Evolutionary conservation across 2,888 invertebrate species (phyloP).

Genomic region (Lasioglossum oenotherae): DNA sequence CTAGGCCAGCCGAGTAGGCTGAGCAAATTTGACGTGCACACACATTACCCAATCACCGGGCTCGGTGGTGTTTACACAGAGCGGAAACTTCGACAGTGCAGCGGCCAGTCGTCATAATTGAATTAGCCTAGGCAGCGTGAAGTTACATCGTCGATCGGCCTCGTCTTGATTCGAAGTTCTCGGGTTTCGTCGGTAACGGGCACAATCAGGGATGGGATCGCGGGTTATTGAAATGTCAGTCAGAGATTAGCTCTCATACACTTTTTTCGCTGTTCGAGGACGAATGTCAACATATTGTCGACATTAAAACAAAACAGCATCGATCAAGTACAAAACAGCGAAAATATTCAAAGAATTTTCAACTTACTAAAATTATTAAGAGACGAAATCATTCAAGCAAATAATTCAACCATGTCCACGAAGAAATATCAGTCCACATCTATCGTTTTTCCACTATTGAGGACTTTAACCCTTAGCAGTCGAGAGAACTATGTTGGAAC

Average conservation of each 20-base stretch:
- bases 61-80: constrained; percentile 34
- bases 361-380: neutral
- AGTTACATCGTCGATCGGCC: neutral
- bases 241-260: neutral
- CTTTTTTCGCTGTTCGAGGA: neutral
- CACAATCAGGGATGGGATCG: neutral
- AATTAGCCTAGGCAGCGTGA: constrained; percentile 23
- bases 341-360: neutral
- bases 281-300: neutral
- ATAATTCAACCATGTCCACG: neutral
- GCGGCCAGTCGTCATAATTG: constrained; percentile 29
- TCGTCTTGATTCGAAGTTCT: constrained; percentile 21
- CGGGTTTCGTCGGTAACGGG: neutral
- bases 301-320: neutral
- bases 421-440: no score
- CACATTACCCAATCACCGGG: constrained; percentile 7
- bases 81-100: constrained; percentile 15
- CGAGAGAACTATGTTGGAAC: no score
- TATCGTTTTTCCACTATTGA: no score
- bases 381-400: neutral
- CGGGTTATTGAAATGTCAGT: neutral
- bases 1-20: constrained; percentile 4
- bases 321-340: neutral
- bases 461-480: no score
- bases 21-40: neutral